Base-by-base conservation (phyloP, 2,888 invertebrate species). In the Hemicrepidius hirtus region DNA sequence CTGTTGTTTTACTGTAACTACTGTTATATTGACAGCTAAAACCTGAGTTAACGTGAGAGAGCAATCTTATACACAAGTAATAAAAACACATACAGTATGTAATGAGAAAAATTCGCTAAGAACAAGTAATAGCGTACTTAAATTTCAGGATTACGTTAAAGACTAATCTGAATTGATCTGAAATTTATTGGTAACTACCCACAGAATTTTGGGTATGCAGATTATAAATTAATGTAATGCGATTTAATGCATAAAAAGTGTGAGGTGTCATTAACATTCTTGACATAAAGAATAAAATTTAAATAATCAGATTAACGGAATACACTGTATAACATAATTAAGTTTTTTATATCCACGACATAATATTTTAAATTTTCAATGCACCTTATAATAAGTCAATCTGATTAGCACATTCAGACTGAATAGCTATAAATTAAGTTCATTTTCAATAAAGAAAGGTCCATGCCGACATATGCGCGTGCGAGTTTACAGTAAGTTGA, bases 1-100 rank as follows among this genome's bases (percentile, higher is more conserved):
- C 12, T 16, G 1, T 7, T 13, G 13, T 32, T 24, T 53, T 53
- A 53, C 53, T 24, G 53, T 13, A 28, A 32, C 13, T n/a, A 32
- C 28, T 53, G 53, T 13, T 28, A 50, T 28, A 50, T 50, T n/a
- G 50, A 24, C 28, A 53, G 28, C 6, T 53, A 53, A 16, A n/a
- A 7, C 7, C 28, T 53, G 13, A 53, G 13, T 53, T 53, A 53
- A 53, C 13, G 28, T 53, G 53, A 28, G 24, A 53, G n/a, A 53
- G 13, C 4, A 53, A 28, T 13, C 28, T 32, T 10, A 12, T 53
- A 12, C 53, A 5, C 13, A n/a, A 28, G 28, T 0, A 32, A 16
- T 49, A 32, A 53, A 53, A 53, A 53, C 32, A n/a, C 28, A 1
- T 53, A n/a, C 28, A 1, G 12, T 10, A 53, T 6, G 1, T 13